Evolutionary conservation across 2,113 vertebrate genomes (phyloP), one percentile per base, ranked within the genome.

Genomic region (Gila orcuttii): DNA sequence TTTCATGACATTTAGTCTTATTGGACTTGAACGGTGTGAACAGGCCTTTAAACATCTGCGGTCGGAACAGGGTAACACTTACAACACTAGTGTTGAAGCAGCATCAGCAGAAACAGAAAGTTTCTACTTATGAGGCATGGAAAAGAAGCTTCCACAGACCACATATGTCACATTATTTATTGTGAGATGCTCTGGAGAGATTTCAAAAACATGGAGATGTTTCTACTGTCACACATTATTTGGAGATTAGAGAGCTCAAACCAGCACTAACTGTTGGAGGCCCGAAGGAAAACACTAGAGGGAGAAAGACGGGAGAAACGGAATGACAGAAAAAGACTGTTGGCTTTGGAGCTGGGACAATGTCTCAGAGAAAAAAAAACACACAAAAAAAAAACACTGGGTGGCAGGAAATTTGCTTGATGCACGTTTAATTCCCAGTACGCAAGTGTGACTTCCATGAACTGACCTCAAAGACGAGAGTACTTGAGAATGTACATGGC

Each of bases 401-500:
- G 79, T 83, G 62, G 74, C 47, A 71, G 66, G 66, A n/a, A 60
- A 84, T 78, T 55, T 68, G 64, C 36, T 36, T 71, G 39, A 57
- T 50, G 36, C n/a, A 50, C 36, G 7, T 76, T 82, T 28, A 57
- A 52, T 75, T 76, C 68, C 25, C 78, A 52, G 45, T 42, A 76
- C 55, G 25, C 25, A 62, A 52, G 31, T 74, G 55, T 84, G 52
- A 92, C 88, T 93, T 91, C 90, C 91, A 90, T 93, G 92, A 90
- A 93, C 91, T 86, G 86, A 83, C 90, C 91, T 92, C 86, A 88
- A 93, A 91, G 90, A 88, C 86, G 89, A 93, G 91, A 93, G 91
- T 91, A 91, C 93, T 93, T 94, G 94, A 89, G 89, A 94, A 94
- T 91, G 93, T 91, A 47, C 83, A 85, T 69, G 83, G 69, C 77